Base-by-base conservation (phyloP, 1,140 invertebrate genomes). In the Agrilus planipennis region DNA sequence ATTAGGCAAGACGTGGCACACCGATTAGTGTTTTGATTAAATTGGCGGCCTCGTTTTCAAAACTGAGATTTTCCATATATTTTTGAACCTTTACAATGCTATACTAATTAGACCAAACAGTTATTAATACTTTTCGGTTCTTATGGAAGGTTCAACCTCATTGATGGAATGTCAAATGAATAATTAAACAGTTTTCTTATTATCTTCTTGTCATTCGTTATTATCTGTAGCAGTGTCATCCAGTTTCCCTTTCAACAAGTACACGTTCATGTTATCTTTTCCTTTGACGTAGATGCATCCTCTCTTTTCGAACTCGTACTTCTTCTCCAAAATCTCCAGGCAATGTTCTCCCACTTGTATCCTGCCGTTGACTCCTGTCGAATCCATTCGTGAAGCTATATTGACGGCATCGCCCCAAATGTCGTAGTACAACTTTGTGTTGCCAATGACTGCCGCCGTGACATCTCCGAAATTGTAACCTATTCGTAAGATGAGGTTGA, bases 391-490 rank as follows among this genome's bases (percentile, higher is more conserved):
- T 3, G 86, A 91, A 0, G 93, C 90, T 37, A 97, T 93, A 64
- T 98, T 98, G 0, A 96, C 92, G 0, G 93, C 90, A 64, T 98
- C 92, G 0, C 94, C 93, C 94, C 94, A 98, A 37, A 98, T 96
- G 61, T 97, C 94, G 50, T 95, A 98, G 54, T 92, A 89, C 12
- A 96, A 67, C 57, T 96, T 97, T 0, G 86, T 88, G 1, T 91
- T 95, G 0, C 93, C 93, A 34, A 97, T 95, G 0, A 98, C 91
- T 3, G 93, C 94, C 0, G 90, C 89, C 0, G 89, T 93, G 0
- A 95, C 88, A 50, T 94, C 89, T 0, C 92, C 92, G 44, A 76
- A 80, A 51, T 84, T 84, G 49, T 77, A 81, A 1, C 81, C 81
- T n/a, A 84, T 77, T 28, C 89, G 75, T n/a, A 96, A 58, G n/a